Percentiles rank a stretch among this genome's conserved stretches.
phyloP scores from a whole-genome alignment of 2,797 vertebrate species.

The Sardinella longiceps region DNA sequence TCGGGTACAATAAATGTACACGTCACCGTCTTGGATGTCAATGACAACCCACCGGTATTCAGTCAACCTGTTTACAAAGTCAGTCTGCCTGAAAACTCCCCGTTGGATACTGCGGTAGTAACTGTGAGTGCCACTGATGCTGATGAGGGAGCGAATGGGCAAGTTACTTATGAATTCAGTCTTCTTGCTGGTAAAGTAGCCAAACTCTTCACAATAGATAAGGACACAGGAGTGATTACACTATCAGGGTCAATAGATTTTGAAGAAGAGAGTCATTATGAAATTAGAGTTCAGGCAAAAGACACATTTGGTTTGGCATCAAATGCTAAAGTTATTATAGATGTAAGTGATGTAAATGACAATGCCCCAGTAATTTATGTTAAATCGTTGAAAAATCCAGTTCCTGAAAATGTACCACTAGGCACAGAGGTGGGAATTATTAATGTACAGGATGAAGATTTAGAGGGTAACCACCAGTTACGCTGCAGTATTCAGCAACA shows the following conservation, averaged over 20 bases:
- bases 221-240: constrained; percentile 28
- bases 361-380: constrained; percentile 49
- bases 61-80: constrained; percentile 31
- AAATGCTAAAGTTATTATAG: constrained; percentile 32
- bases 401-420: constrained; percentile 46
- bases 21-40: constrained; percentile 40
- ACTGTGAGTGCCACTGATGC: constrained; percentile 46
- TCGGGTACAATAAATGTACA: constrained; percentile 38
- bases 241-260: constrained; percentile 42
- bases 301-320: constrained; percentile 30
- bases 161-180: constrained; percentile 36
- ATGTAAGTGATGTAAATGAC: constrained; percentile 48
- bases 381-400: constrained; percentile 41
- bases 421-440: constrained; percentile 52
- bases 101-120: constrained; percentile 24
- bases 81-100: constrained; percentile 40
- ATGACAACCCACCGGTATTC: constrained; percentile 49
- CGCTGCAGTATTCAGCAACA: constrained; percentile 45
- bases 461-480: constrained; percentile 39
- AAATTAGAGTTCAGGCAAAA: constrained; percentile 42
- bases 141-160: constrained; percentile 42
- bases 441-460: constrained; percentile 54
- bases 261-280: constrained; percentile 40
- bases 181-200: constrained; percentile 13
- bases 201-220: constrained; percentile 34